A percentile compares a stretch with the other conserved stretches of the same genome.
Evolutionary conservation across 2,113 vertebrate genomes (phyloP).

Genomic region (Leptocoma aspasia): DNA sequence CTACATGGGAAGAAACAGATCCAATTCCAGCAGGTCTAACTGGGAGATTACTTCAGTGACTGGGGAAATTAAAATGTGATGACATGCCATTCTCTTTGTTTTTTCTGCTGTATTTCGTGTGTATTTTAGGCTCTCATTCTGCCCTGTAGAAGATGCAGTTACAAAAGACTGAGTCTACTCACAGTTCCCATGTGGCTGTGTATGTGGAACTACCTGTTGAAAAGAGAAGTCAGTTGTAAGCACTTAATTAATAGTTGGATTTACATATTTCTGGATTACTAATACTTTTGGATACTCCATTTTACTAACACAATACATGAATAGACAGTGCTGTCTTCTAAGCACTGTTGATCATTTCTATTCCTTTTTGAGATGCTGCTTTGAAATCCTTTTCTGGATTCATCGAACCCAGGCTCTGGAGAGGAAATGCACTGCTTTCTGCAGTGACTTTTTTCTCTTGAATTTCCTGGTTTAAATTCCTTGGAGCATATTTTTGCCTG

Average conservation of each 20-base stretch:
- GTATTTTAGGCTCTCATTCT: neutral
- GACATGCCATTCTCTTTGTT: neutral
- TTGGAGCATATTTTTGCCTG: neutral
- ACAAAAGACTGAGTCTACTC: neutral
- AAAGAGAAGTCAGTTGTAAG: neutral
- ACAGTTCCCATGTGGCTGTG: neutral
- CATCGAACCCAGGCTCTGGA: neutral
- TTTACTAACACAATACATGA: neutral
- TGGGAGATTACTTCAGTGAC: neutral
- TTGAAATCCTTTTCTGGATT: neutral
- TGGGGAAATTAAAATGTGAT: neutral
- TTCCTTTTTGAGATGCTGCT: neutral
- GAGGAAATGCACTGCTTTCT: neutral
- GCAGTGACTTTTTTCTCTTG: neutral
- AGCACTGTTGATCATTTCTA: neutral
- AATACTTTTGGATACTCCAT: neutral
- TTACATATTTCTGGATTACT: neutral
- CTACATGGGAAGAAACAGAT: neutral
- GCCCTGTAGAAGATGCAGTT: neutral
- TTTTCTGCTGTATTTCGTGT: neutral
- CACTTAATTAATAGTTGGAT: neutral
- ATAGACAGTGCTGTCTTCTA: neutral
- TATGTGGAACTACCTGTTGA: neutral
- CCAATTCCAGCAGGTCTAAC: neutral
- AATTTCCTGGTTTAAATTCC: neutral